Base-by-base conservation (phyloP, 2,797 vertebrate genomes). In the Cichlasoma orientale region DNA sequence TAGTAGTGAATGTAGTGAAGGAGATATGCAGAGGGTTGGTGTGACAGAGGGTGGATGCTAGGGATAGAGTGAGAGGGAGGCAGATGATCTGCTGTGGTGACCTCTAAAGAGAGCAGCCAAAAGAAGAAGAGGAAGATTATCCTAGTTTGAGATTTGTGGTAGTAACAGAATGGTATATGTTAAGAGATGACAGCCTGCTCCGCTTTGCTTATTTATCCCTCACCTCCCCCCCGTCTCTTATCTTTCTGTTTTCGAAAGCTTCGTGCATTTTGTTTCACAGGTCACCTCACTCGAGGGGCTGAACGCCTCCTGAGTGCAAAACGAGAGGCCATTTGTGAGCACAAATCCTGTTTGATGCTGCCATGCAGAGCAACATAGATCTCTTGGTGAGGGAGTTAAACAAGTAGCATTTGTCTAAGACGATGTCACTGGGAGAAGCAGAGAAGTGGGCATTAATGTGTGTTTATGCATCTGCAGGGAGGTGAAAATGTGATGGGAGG, bases 261-360 rank as follows among this genome's bases (percentile, higher is more conserved):
- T 79, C 27, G 25, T 78, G 70, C 74, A 69, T 85, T 88, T 86
- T 73, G 56, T 75, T 83, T 89, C 56, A 78, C 85, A 85, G 85
- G 88, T 88, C 83, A 80, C 79, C 74, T 84, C 82, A 74, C 80
- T 83, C 12, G 7, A 74, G 2, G 14, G 74, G 41, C 74, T 71
- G 63, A 83, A 50, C 33, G 74, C 69, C 75, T 86, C 79, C 86
- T 7, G 14, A 88, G 83, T 85, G 79, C 33, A 12, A 83, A 85
- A 78, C 38, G 13, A 88, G 85, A 72, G 80, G 72, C 80, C 68
- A 52, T 86, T 90, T 84, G 75, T 82, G 76, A 85, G 79, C 83
- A 56, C 72, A 82, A 84, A 86, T 84, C 52, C 78, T 21, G 36
- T 81, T 86, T 84, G 79, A 83, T 80, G 79, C 79, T 59, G 66